Evolutionary conservation across 1,140 invertebrate genomes (phyloP), one percentile per base, ranked within the genome.

Genomic region (Drosophila ambigua): DNA sequence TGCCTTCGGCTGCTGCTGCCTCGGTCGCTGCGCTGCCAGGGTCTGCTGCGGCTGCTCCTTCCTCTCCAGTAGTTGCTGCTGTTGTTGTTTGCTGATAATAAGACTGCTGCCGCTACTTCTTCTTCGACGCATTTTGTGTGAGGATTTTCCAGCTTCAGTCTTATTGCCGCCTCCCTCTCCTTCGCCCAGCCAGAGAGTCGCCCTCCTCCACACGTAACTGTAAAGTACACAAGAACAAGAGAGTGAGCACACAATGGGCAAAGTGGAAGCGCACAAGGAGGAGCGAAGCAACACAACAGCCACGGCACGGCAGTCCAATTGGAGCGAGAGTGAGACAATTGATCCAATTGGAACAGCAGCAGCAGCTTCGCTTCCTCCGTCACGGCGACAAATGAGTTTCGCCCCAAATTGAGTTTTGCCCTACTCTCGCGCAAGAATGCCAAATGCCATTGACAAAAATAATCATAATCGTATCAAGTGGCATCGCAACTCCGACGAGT

Each of bases 391-490:
- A 71, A 71, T 71, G 67, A 67, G 63, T 68, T 67, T 67, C 51
- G 15, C 63, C 50, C 28, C 63, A 67, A 71, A 71, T 69, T 57
- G 67, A 71, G 65, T 66, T 71, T 69, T 69, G 11, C 35, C 35
- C 65, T 35, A 65, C 65, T 35, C 45, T 35, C 52, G 67, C 67
- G 45, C 69, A 39, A 11, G 35, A 11, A 39, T 39, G 4, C 4
- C 35, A 39, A 69, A 69, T 69, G 64, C 69, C 67, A 69, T 65
- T 65, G 26, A 45, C 67, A 69, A 69, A 69, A 69, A 69, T 69
- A 65, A 69, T 69, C 52, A 71, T 71, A 71, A 71, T 71, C 65
- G 64, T 51, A 71, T 71, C 65, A 71, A 71, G 65, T 58, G 67
- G 46, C 63, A 11, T 39, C 35, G 11, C 1, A 13, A 4, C 11